Evolutionary conservation across 2,113 vertebrate genomes (phyloP).

Genomic region (Drymodes brunneopygia): DNA sequence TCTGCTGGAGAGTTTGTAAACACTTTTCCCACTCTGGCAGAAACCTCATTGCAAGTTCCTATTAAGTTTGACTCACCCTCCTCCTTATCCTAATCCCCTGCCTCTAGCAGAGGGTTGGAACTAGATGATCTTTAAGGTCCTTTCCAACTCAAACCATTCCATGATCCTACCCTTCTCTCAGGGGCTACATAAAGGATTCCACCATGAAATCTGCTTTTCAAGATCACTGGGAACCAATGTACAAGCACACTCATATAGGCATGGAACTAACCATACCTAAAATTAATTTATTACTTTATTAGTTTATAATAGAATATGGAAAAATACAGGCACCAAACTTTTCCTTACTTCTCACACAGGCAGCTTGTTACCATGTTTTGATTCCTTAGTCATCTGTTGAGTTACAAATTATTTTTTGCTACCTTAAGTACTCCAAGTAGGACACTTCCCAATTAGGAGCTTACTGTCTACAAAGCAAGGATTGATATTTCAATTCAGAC

Average conservation of each 20-base stretch:
- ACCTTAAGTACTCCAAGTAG: neutral
- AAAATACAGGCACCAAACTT: neutral
- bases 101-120: neutral
- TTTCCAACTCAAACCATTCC: neutral
- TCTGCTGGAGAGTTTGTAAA: neutral
- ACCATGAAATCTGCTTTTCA: neutral
- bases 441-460: neutral
- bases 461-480: neutral
- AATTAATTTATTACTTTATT: neutral
- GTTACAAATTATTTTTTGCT: neutral
- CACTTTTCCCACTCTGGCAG: neutral
- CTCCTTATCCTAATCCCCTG: neutral
- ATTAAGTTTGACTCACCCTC: neutral
- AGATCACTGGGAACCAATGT: neutral
- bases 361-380: neutral
- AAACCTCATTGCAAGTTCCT: neutral
- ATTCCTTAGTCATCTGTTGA: neutral
- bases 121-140: neutral
- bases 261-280: neutral
- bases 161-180: neutral
- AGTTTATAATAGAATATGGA: neutral
- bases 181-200: neutral
- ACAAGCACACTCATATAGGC: fast-evolving
- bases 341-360: neutral
- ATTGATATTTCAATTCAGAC: neutral